phyloP scores from a whole-genome alignment of 2,888 invertebrate genomes.

The Brenthis daphne region DNA sequence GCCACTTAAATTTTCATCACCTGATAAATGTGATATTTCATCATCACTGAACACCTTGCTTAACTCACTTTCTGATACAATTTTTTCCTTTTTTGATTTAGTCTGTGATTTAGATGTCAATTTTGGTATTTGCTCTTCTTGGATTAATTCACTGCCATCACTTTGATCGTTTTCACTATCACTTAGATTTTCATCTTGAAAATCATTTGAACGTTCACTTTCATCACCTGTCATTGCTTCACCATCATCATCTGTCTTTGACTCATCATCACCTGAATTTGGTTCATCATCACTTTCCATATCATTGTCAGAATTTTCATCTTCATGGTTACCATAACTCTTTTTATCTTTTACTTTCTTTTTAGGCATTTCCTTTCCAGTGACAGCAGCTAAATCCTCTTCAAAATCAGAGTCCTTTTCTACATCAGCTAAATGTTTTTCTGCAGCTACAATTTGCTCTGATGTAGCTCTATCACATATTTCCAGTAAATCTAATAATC shows the following conservation, averaged over 20 bases:
- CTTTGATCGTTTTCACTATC: slow-evolving; percentile 36
- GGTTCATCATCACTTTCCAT: slow-evolving; percentile 35
- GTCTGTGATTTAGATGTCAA: slow-evolving; percentile 35
- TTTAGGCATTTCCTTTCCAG: slow-evolving; percentile 65
- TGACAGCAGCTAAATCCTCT: slow-evolving; percentile 82
- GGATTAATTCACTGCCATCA: slow-evolving; percentile 41
- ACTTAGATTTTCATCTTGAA: slow-evolving; percentile 35
- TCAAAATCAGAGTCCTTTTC: slow-evolving; percentile 84
- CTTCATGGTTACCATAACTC: slow-evolving; percentile 35
- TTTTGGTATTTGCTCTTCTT: slow-evolving; percentile 35
- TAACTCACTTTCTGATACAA: slow-evolving; percentile 60
- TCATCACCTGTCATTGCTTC: slow-evolving; percentile 32
- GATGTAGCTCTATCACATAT: slow-evolving; percentile 87
- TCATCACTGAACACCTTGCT: slow-evolving; percentile 73
- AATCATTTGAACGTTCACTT: slow-evolving; percentile 41
- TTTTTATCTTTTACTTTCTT: slow-evolving; percentile 46
- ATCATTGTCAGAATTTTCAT: slow-evolving; percentile 26
- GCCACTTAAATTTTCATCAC: slow-evolving; percentile 53
- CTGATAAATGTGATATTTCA: slow-evolving; percentile 71
- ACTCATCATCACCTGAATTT: slow-evolving; percentile 41
- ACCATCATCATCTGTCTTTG: slow-evolving; percentile 10
- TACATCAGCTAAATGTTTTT: slow-evolving; percentile 83
- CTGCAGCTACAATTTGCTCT: slow-evolving; percentile 82
- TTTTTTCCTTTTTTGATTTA: slow-evolving; percentile 47
- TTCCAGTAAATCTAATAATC: slow-evolving; percentile 84